A percentile compares a stretch with the other conserved stretches of the same genome.
Conservation (phyloP, 30 jellyfish, hydroid and myxozoan genomes). For the Haliclystus octoradiatus region DNA sequence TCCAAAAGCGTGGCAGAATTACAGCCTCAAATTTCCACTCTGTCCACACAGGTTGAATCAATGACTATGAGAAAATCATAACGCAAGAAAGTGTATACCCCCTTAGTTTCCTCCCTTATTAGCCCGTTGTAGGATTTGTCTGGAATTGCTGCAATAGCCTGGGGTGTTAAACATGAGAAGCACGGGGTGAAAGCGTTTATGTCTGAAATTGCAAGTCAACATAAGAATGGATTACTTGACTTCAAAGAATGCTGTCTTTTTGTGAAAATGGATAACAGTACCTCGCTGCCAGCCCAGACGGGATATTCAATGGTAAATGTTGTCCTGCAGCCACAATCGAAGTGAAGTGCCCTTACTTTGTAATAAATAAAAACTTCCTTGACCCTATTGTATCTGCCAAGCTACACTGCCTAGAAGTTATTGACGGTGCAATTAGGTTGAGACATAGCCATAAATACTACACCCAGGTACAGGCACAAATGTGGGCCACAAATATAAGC, state of each 20-base stretch:
- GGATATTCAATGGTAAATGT: slow-evolving; percentile 14
- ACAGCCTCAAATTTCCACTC: slow-evolving; percentile 24
- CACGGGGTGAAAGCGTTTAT: slow-evolving; percentile 12
- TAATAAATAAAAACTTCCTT: neutral
- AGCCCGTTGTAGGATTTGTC: neutral
- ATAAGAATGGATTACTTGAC: slow-evolving; percentile 4
- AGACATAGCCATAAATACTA: slow-evolving; percentile 7
- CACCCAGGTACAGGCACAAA: slow-evolving; percentile 24
- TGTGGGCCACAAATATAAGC: neutral
- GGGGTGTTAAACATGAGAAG: slow-evolving; percentile 10
- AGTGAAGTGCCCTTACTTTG: slow-evolving; percentile 10
- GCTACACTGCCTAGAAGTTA: slow-evolving; percentile 23
- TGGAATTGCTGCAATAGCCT: slow-evolving; percentile 6
- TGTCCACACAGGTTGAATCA: slow-evolving; percentile 7
- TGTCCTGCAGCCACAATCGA: slow-evolving; percentile 7
- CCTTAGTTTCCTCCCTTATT: neutral
- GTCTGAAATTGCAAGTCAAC: slow-evolving; percentile 1
- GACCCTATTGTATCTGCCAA: slow-evolving; percentile 6
- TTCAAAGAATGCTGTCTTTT: slow-evolving; percentile 4
- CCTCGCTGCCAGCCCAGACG: slow-evolving; percentile 25
- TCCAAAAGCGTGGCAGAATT: slow-evolving; percentile 24
- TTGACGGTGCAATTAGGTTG: slow-evolving; percentile 9
- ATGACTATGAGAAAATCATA: neutral
- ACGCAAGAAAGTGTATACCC: neutral
- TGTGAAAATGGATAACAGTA: slow-evolving; percentile 6